Base-by-base conservation (phyloP, 2,888 invertebrate genomes). In the Mycalesis mineus region DNA sequence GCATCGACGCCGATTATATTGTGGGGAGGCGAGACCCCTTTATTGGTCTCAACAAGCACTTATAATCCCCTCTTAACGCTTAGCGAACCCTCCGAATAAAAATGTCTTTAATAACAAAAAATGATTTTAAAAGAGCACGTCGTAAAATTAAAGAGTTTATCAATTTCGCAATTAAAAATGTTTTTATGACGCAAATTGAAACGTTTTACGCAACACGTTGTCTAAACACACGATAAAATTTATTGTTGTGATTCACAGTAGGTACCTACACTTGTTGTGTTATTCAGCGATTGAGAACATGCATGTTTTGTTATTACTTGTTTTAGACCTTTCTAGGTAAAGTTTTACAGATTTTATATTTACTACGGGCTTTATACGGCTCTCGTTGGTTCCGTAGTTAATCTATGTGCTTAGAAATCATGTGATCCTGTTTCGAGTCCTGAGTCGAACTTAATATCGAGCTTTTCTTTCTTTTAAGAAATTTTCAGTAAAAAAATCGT, bases 1-100 rank as follows among this genome's bases (percentile, higher is more conserved):
- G 40, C 58, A 58, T 55, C 58, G 40, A 40, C 66, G 50, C 60
- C 57, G 54, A 58, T 66, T 66, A 62, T 65, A 61, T 57, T 44
- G 44, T 33, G 39, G 36, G 61, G 61, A 61, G 55, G 17, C 51
- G 53, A 49, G 57, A 60, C 55, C 60, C 57, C 53, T 61, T 60
- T 62, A 47, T 61, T 62, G 58, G 52, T 57, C 48, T 55, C 41
- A 45, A 47, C 62, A 52, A 62, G 48, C 51, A 49, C 54, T 60
- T n/a, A 50, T 57, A 28, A 29, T 55, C 50, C 57, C 57, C 60
- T 48, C 48, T 55, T 42, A 31, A 47, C 55, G 56, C 47, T 41
- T 44, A 55, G 40, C 53, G 51, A 55, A 53, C 42, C 48, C 54
- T 57, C 44, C 45, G 29, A 47, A 42, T 50, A 48, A 49, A 48